A percentile compares a stretch with the other conserved stretches of the same genome.
Conservation (phyloP, 2,888 invertebrate species). For the Sisyra terminalis region DNA sequence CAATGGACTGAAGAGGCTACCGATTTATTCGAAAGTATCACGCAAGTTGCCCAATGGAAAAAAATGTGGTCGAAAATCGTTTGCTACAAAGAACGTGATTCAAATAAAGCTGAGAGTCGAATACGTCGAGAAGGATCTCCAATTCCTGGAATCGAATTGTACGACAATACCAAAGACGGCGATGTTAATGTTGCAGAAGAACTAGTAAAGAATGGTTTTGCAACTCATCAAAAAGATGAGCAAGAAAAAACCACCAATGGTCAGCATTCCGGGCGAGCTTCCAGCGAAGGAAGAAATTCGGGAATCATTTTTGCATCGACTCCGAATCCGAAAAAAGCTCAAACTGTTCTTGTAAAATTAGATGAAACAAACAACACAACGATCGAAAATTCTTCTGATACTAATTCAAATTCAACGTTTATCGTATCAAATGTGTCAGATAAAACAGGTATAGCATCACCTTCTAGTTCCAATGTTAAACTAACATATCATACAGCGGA, state of each 20-base stretch:
- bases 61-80: slow-evolving; percentile 57
- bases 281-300: no score
- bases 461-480: no score
- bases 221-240: slow-evolving; percentile 24
- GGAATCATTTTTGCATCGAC: no score
- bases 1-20: slow-evolving; percentile 44
- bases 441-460: no score
- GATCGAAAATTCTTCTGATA: no score
- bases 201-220: slow-evolving; percentile 41
- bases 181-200: slow-evolving; percentile 44
- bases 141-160: slow-evolving; percentile 61
- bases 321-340: not conserved
- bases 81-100: slow-evolving; percentile 42
- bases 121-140: slow-evolving; percentile 48
- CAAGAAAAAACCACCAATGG: no score
- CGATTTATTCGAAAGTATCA: slow-evolving; percentile 50
- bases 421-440: no score
- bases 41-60: slow-evolving; percentile 68
- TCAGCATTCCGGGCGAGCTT: no score
- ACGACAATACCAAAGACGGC: slow-evolving; percentile 46
- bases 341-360: not conserved
- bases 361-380: not conserved
- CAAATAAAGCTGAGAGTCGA: slow-evolving; percentile 17
- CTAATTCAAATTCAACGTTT: no score
- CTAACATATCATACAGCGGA: no score